These are phyloP conservation scores for Ophion costatus DNA, from an alignment of 2,888 invertebrate species.

Conservation along the genomic window DNA sequence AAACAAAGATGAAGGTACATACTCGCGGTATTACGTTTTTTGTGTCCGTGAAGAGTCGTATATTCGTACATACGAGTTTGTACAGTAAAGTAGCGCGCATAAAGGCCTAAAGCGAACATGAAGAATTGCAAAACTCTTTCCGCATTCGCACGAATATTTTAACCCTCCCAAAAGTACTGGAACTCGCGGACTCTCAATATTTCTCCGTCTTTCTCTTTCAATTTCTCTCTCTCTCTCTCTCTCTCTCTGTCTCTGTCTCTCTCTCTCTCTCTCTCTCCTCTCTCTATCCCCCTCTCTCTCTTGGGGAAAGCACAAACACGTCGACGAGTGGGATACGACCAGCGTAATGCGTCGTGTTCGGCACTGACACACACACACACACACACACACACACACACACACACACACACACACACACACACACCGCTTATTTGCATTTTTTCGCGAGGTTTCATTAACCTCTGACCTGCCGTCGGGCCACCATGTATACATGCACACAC, in stretches of 20 bases:
- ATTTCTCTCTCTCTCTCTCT: neutral
- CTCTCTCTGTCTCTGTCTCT: neutral
- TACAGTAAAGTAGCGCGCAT: no score
- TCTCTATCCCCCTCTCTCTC: neutral
- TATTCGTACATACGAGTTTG: no score
- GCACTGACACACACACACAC: neutral
- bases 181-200: no score
- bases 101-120: conserved; percentile 18
- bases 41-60: no score
- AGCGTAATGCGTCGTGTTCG: conserved; percentile 43
- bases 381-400: neutral
- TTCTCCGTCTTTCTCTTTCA: conserved; percentile 2
- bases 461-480: conserved; percentile 73
- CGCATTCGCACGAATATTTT: conserved; percentile 69
- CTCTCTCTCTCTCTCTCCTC: conserved; percentile 3
- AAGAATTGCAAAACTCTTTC: conserved; percentile 59
- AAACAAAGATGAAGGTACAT: no score
- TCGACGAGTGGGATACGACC: conserved; percentile 37
- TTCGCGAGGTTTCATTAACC: conserved; percentile 82
- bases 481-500: conserved; percentile 9
- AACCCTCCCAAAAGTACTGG: conserved; percentile 65
- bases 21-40: no score
- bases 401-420: neutral
- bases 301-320: conserved; percentile 2
- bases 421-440: conserved; percentile 78